phyloP scores from a whole-genome alignment of 2,797 vertebrate species.

The Chrysocyon brachyurus region DNA sequence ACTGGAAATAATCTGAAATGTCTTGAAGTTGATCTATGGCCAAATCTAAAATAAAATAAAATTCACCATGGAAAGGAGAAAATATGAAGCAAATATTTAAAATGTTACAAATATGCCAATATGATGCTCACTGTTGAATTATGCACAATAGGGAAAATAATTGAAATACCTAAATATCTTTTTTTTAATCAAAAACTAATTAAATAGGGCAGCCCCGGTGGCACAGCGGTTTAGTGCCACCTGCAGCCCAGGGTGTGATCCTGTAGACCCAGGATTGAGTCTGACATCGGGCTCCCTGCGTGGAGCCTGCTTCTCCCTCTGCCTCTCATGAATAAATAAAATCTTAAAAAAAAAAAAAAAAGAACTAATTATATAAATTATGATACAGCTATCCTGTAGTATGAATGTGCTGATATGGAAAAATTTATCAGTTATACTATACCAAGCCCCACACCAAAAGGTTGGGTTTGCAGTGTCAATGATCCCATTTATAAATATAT shows the following conservation, averaged over 20 bases:
- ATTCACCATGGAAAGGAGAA: neutral
- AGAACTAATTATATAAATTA: neutral
- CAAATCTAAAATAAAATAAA: conserved; percentile 21
- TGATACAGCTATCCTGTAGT: neutral
- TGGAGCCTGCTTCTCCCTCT: no score
- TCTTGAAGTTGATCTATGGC: neutral
- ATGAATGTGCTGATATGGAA: neutral
- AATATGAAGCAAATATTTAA: neutral
- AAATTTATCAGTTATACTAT: neutral
- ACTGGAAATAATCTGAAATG: neutral
- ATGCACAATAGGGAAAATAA: neutral
- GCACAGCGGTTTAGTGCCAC: no score
- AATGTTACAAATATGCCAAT: neutral
- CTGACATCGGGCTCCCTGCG: no score
- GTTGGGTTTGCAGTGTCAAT: neutral
- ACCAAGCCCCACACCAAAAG: neutral
- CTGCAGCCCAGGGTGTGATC: no score
- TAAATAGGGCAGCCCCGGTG: no score
- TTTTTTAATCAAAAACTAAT: neutral
- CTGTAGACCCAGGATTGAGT: no score
- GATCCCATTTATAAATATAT: neutral
- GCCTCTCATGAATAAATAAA: no score
- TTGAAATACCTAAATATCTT: neutral
- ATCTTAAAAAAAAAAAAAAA: no score
- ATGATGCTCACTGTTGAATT: neutral